Evolutionary conservation across 1,140 invertebrate genomes (phyloP).

Genomic region (Yoshiicerus persimilis): DNA sequence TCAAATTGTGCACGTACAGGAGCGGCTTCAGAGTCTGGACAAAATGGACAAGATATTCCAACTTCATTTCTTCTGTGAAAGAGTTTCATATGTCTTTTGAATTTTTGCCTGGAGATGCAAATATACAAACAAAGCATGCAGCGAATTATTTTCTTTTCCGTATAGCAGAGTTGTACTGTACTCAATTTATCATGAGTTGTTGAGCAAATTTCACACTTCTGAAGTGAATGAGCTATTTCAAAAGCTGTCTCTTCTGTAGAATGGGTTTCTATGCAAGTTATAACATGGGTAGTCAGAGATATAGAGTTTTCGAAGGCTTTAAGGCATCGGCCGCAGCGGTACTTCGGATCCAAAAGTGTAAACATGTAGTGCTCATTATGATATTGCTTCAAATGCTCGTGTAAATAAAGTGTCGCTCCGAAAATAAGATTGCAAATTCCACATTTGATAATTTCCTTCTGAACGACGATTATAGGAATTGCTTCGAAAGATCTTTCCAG

Average conservation of each 20-base stretch:
- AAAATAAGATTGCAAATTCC: neutral
- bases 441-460: neutral
- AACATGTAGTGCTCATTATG: neutral
- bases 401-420: neutral
- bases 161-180: slow-evolving; percentile 32
- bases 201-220: slow-evolving; percentile 33
- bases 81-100: slow-evolving; percentile 30
- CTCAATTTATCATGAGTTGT: slow-evolving; percentile 13
- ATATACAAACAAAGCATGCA: slow-evolving; percentile 35
- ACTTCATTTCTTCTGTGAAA: neutral
- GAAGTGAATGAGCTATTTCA: slow-evolving; percentile 26
- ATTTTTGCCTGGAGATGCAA: neutral
- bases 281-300: neutral
- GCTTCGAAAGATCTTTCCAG: neutral
- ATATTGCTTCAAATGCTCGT: slow-evolving; percentile 1
- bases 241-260: neutral
- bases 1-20: slow-evolving; percentile 27
- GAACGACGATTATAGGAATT: neutral
- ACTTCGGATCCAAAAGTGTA: slow-evolving; percentile 29
- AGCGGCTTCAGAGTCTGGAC: neutral
- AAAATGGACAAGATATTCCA: slow-evolving; percentile 33
- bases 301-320: slow-evolving; percentile 9
- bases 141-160: neutral
- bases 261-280: neutral
- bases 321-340: slow-evolving; percentile 24